Percentiles rank a stretch among this genome's conserved stretches.
These are phyloP conservation scores for Phyllostomus discolor DNA, from an alignment of 2,113 vertebrate species.

Conservation along the genomic window DNA sequence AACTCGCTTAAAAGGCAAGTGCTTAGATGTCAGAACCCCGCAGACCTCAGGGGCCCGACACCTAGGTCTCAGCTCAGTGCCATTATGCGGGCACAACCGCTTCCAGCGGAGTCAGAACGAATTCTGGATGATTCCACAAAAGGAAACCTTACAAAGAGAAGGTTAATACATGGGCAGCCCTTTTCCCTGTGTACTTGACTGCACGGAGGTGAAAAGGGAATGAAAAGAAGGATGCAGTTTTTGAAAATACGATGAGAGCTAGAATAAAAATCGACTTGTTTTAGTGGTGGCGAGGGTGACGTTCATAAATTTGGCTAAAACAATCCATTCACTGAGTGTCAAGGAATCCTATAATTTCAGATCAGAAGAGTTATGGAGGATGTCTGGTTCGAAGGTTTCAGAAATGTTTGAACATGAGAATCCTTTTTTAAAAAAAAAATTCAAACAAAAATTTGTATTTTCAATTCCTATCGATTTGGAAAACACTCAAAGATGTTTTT, in stretches of 20 bases:
- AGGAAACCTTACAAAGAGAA: background rate
- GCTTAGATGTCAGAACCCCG: conserved; percentile 28
- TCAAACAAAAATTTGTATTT: background rate
- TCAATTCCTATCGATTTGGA: background rate
- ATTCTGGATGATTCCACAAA: background rate
- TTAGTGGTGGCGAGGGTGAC: background rate
- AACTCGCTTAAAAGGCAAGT: conserved; percentile 56
- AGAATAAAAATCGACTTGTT: background rate
- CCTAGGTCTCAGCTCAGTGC: conserved; percentile 4
- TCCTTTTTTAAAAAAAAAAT: background rate
- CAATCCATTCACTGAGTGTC: background rate
- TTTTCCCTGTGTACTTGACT: background rate
- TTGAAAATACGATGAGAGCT: background rate
- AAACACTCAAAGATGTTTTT: background rate
- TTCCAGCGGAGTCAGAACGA: conserved; percentile 31
- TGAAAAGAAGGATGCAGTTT: background rate
- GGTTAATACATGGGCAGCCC: background rate
- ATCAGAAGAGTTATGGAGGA: background rate
- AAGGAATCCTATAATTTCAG: background rate
- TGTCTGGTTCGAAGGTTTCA: background rate
- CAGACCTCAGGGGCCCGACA: conserved; percentile 17
- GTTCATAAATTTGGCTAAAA: background rate
- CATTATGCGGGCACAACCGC: background rate
- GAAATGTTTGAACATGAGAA: background rate
- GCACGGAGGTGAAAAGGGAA: background rate